Base-by-base conservation (phyloP, 1,140 invertebrate genomes). In the Holcopasites calliopsidis region DNA sequence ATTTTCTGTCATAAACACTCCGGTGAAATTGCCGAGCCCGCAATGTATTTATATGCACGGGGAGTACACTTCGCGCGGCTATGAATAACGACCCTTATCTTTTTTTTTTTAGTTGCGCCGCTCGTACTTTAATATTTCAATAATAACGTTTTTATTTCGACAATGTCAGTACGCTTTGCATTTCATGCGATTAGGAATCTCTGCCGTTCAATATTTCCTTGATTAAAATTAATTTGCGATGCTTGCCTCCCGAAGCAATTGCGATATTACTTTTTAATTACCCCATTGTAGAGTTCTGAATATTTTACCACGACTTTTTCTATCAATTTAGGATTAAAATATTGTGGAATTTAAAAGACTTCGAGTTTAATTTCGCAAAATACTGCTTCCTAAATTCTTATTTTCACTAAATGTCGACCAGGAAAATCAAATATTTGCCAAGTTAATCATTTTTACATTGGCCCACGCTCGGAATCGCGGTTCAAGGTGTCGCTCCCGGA, bases 31-130 rank as follows among this genome's bases (percentile, higher is more conserved):
- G 13, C 33, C 18, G 38, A 65, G 50, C 65, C 60, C 28, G 23
- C 23, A 33, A 71, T 76, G 70, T 80, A 82, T 82, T 82, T 82
- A 81, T 76, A 82, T 80, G 47, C 35, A 10, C 11, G 23, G 33
- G 35, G 40, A 52, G 44, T 28, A 52, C 60, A 23, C 40, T 31
- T 68, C 38, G 47, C 23, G 35, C 18, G 28, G 21, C 40, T 76
- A 82, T 82, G 64, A 80, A 80, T 82, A 80, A 76, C 31, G 33
- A 54, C 75, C 62, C 78, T 40, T 40, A 54, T 74, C 54, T 66
- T 57, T 55, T 50, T 47, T 31, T 47, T 18, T 64, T 21, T 23
- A 18, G 11, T 2, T 11, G 5, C 16, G 62, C 40, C 70, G 50
- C 50, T 64, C 54, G 1, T 50, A 60, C 47, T 79, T 77, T 35